Conservation (phyloP, 2,113 vertebrate species). For the Eretmochelys imbricata region DNA sequence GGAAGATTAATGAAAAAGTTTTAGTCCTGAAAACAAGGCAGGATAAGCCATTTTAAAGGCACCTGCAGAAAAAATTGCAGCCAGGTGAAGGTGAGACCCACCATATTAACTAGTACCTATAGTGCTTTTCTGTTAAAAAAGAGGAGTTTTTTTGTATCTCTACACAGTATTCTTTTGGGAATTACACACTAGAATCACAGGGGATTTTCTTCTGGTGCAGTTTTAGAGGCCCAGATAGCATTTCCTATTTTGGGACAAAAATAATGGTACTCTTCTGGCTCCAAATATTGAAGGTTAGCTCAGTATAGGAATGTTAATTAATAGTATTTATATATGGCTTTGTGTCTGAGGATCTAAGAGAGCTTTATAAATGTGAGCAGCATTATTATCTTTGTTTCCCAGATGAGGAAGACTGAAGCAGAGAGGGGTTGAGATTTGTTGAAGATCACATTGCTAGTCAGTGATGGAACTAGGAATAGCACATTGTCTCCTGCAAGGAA, state of each 20-base stretch:
- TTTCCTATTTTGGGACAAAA: not conserved
- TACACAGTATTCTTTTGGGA: rapidly evolving
- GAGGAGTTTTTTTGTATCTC: not conserved
- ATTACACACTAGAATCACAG: not conserved
- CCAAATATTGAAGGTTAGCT: not conserved
- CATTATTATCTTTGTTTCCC: rapidly evolving
- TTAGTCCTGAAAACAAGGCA: rapidly evolving
- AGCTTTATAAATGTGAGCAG: not conserved
- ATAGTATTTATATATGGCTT: not conserved
- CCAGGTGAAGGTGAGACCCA: not conserved
- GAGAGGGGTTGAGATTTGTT: not conserved
- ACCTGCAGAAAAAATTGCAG: not conserved
- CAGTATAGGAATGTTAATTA: not conserved
- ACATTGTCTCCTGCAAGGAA: not conserved
- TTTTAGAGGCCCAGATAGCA: not conserved
- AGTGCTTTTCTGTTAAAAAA: not conserved
- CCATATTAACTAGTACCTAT: not conserved
- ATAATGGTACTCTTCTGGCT: not conserved
- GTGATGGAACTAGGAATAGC: not conserved
- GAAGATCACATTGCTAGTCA: not conserved
- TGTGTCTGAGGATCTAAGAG: not conserved
- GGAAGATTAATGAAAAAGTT: not conserved
- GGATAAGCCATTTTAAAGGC: not conserved
- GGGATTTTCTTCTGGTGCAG: not conserved
- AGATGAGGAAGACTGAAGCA: not conserved